phyloP scores from a whole-genome alignment of 2,113 vertebrate species.

The Saccopteryx bilineata region DNA sequence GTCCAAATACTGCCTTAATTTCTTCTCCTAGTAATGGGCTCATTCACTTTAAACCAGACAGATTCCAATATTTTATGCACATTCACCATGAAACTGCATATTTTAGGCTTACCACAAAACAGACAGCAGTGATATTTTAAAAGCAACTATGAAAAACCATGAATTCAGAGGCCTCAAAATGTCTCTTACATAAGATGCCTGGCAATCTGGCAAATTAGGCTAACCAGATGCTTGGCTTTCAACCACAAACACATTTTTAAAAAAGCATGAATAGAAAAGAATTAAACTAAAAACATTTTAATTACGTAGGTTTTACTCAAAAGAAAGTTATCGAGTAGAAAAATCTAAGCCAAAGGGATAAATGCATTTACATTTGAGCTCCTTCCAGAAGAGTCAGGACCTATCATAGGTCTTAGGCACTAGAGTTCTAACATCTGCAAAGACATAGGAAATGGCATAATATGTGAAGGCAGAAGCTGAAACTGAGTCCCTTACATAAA shows the following conservation, averaged over 20 bases:
- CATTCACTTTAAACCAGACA: constrained; percentile 21
- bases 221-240: not conserved
- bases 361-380: not conserved
- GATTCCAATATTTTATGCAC: not conserved
- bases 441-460: not conserved
- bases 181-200: not conserved
- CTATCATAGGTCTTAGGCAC: not conserved
- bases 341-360: not conserved
- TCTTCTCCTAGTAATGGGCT: not conserved
- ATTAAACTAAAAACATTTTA: constrained; percentile 13
- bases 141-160: not conserved
- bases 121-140: constrained; percentile 39
- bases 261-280: not conserved
- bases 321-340: not conserved
- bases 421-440: not conserved
- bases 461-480: not conserved
- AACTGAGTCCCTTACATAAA: not conserved
- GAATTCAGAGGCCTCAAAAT: not conserved
- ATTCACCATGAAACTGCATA: not conserved
- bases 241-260: not conserved
- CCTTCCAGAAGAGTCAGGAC: not conserved
- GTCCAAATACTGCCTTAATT: not conserved
- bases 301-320: not conserved
- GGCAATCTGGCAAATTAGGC: not conserved
- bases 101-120: constrained; percentile 44